Percentiles rank a stretch among this genome's conserved stretches.
Conservation (phyloP, 2,797 vertebrate genomes). For the Gymnothorax javanicus region DNA sequence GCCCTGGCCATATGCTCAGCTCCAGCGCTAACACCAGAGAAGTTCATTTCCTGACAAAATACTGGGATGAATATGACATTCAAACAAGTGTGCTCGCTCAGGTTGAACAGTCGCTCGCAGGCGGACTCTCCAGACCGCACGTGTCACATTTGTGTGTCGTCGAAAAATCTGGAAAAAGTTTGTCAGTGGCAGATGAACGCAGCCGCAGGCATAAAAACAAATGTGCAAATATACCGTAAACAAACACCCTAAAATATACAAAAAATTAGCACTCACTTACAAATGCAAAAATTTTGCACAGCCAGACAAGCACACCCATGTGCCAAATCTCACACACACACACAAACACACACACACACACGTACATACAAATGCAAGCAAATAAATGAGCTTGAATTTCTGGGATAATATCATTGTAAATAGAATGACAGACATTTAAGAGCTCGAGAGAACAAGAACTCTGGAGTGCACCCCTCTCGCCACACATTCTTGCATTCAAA, state of each 20-base stretch:
- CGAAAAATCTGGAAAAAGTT: constrained; percentile 75
- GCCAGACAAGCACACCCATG: not conserved
- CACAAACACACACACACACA: not conserved
- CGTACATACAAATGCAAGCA: not conserved
- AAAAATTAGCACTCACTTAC: not conserved
- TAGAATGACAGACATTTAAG: constrained; percentile 37
- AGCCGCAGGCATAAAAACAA: not conserved
- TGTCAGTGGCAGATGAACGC: constrained; percentile 69
- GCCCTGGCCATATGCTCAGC: constrained; percentile 99
- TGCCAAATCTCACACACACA: not conserved
- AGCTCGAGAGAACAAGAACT: constrained; percentile 26
- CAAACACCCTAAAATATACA: not conserved
- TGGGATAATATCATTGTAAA: not conserved
- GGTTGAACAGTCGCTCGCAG: constrained; percentile 83
- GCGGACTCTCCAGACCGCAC: constrained; percentile 77
- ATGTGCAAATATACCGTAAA: not conserved
- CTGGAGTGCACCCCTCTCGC: constrained; percentile 24
- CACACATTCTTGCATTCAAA: constrained; percentile 42
- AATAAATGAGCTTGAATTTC: constrained; percentile 20
- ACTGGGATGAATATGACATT: constrained; percentile 99
- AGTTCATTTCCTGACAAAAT: constrained; percentile 99
- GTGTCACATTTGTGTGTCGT: constrained; percentile 86
- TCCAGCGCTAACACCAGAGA: constrained; percentile 96
- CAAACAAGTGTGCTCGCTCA: constrained; percentile 99
- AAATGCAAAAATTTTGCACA: not conserved